Conservation (phyloP, 2,888 invertebrate species). For the Drosophila stalkeri region DNA sequence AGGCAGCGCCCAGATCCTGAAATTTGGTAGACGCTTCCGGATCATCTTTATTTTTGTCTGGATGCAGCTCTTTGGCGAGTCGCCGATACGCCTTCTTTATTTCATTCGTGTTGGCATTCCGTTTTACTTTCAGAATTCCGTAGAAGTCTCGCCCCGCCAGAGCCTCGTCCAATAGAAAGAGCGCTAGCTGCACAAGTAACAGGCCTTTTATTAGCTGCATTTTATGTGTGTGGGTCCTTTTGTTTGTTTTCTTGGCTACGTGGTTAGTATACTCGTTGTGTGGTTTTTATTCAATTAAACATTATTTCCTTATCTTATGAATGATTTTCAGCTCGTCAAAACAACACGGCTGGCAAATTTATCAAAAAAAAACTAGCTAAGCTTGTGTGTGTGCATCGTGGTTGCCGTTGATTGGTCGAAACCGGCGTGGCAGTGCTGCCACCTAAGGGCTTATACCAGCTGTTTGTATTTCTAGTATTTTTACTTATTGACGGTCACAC, state of each 20-base stretch:
- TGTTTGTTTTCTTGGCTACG: slow-evolving; percentile 26
- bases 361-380: slow-evolving; percentile 45
- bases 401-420: slow-evolving; percentile 77
- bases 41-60: slow-evolving; percentile 98
- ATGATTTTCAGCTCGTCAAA: slow-evolving; percentile 32
- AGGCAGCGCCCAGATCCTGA: slow-evolving; percentile 97
- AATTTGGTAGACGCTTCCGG: slow-evolving; percentile 97
- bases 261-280: slow-evolving; percentile 15
- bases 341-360: slow-evolving; percentile 62
- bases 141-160: slow-evolving; percentile 95
- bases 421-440: slow-evolving; percentile 57
- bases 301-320: slow-evolving; percentile 41
- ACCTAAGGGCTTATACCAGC: slow-evolving; percentile 10
- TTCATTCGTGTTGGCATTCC: slow-evolving; percentile 95
- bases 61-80: slow-evolving; percentile 98
- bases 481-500: slow-evolving; percentile 18
- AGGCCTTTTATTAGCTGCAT: slow-evolving; percentile 69
- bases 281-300: slow-evolving; percentile 35
- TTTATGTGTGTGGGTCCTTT: neutral
- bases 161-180: slow-evolving; percentile 65
- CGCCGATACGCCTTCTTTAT: slow-evolving; percentile 99
- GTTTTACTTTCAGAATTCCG: slow-evolving; percentile 92
- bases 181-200: slow-evolving; percentile 65
- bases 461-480: slow-evolving; percentile 41
- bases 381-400: slow-evolving; percentile 76